Evolutionary conservation across 2,797 vertebrate species (phyloP).

Genomic region (Eulemur mongoz): DNA sequence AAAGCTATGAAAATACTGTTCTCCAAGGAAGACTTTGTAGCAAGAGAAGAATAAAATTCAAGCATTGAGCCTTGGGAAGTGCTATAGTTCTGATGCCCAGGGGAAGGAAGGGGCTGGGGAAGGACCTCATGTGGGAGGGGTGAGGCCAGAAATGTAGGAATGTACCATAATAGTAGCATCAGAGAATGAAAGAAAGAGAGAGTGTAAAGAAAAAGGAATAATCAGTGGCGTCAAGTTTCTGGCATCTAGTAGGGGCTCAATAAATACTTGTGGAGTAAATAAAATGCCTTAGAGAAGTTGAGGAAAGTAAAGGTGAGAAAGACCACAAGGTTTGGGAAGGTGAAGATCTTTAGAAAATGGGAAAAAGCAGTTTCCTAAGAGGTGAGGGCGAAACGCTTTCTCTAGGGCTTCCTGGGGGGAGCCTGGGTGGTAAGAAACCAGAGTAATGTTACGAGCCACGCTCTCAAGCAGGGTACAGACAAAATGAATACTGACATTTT

Average conservation of each 20-base stretch:
- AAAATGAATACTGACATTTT: not conserved
- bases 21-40: not conserved
- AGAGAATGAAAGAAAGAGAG: not conserved
- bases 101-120: not conserved
- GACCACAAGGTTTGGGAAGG: not conserved
- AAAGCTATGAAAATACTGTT: conserved; percentile 30
- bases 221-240: not conserved
- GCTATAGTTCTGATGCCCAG: not conserved
- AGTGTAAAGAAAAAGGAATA: not conserved
- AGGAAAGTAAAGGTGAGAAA: not conserved
- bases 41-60: not conserved
- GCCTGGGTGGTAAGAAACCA: not conserved
- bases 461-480: not conserved
- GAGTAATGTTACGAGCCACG: not conserved
- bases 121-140: accelerated
- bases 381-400: not conserved
- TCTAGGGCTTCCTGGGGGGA: not conserved
- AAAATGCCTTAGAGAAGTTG: not conserved
- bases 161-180: not conserved
- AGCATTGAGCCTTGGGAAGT: not conserved
- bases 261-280: not conserved
- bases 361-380: not conserved
- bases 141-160: not conserved
- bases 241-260: not conserved
- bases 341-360: not conserved